Conservation (phyloP, 37 sponge, comb jelly and placozoan species). For the Theonella swinhoei region DNA sequence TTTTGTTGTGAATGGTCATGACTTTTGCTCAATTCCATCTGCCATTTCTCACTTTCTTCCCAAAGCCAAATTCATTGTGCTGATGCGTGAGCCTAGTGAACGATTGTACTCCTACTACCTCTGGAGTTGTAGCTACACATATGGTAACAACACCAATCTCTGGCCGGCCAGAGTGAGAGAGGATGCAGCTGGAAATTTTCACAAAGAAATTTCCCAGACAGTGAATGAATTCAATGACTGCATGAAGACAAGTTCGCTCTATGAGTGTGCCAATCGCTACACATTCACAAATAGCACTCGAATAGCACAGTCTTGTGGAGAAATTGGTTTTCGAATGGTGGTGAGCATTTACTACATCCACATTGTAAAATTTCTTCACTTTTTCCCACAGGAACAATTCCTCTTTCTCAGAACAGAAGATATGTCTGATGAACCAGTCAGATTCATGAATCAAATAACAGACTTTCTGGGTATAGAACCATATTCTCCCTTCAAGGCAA, state of each 20-base stretch:
- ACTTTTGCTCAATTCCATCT: slow-evolving; percentile 53
- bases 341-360: slow-evolving; percentile 36
- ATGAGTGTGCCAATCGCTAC: slow-evolving; percentile 16
- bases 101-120: slow-evolving; percentile 44
- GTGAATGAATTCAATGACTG: slow-evolving; percentile 6
- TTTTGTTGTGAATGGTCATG: background rate
- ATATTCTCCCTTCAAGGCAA: background rate
- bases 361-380: slow-evolving; percentile 41
- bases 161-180: slow-evolving; percentile 9
- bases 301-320: background rate
- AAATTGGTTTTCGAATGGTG: background rate
- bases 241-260: background rate
- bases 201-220: background rate
- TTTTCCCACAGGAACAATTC: slow-evolving; percentile 39
- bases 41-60: slow-evolving; percentile 44
- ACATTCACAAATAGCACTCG: background rate
- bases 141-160: background rate
- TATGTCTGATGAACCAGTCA: background rate
- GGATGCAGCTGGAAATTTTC: slow-evolving; percentile 3
- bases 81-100: slow-evolving; percentile 55
- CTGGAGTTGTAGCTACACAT: slow-evolving; percentile 3
- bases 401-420: slow-evolving; percentile 57
- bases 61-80: slow-evolving; percentile 55
- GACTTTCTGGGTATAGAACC: slow-evolving; percentile 29
- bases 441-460: background rate